These are phyloP conservation scores for Mactra quadrangularis DNA, from an alignment of 1,140 invertebrate species.

Conservation along the genomic window DNA sequence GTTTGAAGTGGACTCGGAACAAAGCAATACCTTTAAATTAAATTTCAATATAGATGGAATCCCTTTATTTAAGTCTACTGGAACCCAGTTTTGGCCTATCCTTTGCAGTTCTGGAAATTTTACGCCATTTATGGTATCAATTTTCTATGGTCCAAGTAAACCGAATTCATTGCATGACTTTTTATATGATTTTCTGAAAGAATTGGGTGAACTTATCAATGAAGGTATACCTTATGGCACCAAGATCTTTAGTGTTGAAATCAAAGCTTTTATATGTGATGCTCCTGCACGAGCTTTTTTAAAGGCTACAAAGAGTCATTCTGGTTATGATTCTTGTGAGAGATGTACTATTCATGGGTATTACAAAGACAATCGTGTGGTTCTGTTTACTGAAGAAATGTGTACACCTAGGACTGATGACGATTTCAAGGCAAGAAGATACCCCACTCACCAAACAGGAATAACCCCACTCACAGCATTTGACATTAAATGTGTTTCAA, in stretches of 20 bases:
- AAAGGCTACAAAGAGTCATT: constrained; percentile 77
- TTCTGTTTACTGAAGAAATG: neutral
- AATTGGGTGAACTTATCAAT: constrained; percentile 60
- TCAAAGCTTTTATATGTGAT: constrained; percentile 78
- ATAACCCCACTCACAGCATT: constrained; percentile 50
- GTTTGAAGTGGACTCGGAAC: neutral
- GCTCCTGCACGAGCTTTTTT: constrained; percentile 82
- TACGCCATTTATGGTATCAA: constrained; percentile 67
- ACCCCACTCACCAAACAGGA: constrained; percentile 17
- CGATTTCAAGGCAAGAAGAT: constrained; percentile 2
- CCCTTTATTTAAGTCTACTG: constrained; percentile 64
- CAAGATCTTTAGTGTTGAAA: constrained; percentile 60
- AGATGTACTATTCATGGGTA: constrained; percentile 64
- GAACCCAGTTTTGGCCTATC: constrained; percentile 73
- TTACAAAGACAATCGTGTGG: constrained; percentile 65
- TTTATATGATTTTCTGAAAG: constrained; percentile 75
- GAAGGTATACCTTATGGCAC: constrained; percentile 68
- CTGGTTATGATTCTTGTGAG: constrained; percentile 67
- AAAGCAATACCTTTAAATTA: constrained; percentile 4
- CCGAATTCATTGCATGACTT: constrained; percentile 70
- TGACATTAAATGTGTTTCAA: constrained; percentile 76
- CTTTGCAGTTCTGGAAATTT: constrained; percentile 64
- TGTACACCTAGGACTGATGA: constrained; percentile 16
- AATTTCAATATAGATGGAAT: constrained; percentile 65
- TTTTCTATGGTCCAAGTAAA: constrained; percentile 77